Percentiles rank a stretch among this genome's conserved stretches.
phyloP scores from a whole-genome alignment of 2,113 vertebrate genomes.

The Ceyx cyanopectus region DNA sequence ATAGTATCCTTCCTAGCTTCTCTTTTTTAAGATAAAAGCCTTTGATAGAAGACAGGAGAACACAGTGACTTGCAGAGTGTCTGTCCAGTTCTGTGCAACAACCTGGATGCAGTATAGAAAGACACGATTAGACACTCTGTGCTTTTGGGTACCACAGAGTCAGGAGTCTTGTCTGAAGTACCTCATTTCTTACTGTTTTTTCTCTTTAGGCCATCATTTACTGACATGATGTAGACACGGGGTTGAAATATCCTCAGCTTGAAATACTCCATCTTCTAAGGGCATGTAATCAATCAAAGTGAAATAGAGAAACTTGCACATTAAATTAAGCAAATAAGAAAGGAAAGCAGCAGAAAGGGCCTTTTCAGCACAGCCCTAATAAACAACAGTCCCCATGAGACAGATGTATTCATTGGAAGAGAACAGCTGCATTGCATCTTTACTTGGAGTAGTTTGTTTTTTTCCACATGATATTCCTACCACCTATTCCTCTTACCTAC shows the following conservation, averaged over 20 bases:
- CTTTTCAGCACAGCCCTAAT: background rate
- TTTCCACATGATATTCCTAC: background rate
- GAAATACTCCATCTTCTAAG: background rate
- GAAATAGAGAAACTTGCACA: background rate
- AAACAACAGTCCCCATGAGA: background rate
- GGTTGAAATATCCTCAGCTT: background rate
- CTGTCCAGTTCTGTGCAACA: background rate
- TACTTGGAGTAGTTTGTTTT: background rate
- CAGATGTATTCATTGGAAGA: background rate
- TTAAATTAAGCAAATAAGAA: background rate
- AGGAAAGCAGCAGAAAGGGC: background rate
- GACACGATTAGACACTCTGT: background rate
- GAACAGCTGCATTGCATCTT: background rate
- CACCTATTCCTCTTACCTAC: background rate
- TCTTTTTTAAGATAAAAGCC: background rate
- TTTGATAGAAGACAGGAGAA: background rate
- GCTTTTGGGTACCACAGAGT: background rate
- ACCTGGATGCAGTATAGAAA: background rate
- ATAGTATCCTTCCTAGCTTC: background rate
- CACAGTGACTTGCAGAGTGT: background rate
- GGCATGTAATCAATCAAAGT: background rate
- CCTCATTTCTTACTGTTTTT: background rate
- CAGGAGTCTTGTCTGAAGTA: background rate
- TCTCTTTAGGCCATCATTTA: background rate
- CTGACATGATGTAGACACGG: background rate